Conservation (phyloP, 2,113 vertebrate species). For the Macroglossus sobrinus region DNA sequence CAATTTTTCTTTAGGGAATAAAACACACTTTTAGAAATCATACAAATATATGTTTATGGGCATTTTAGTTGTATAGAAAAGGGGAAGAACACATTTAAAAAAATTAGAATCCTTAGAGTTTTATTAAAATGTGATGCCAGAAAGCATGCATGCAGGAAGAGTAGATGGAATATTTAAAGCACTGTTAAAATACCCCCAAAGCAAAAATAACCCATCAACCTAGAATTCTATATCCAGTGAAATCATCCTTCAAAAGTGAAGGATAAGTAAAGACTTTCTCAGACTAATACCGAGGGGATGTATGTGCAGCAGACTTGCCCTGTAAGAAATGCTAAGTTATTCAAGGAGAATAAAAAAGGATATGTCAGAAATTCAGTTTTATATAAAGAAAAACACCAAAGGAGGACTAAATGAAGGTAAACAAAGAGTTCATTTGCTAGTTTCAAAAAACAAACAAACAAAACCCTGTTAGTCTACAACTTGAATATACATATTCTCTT, state of each 20-base stretch:
- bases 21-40: neutral
- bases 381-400: neutral
- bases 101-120: neutral
- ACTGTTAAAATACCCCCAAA: neutral
- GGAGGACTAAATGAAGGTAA: neutral
- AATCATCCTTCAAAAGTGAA: neutral
- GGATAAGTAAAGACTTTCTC: neutral
- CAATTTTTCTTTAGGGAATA: conserved; percentile 6
- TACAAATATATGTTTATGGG: neutral
- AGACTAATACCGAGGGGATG: neutral
- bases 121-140: neutral
- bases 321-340: neutral
- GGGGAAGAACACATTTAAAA: neutral
- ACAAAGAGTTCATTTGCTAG: neutral
- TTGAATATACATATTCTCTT: neutral
- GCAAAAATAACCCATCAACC: neutral
- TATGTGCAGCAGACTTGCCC: neutral
- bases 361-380: neutral
- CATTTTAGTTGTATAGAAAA: conserved; percentile 11
- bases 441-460: neutral
- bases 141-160: neutral
- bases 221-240: neutral
- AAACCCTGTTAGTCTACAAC: neutral
- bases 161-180: neutral
- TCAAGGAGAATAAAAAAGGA: neutral